phyloP scores from a whole-genome alignment of 2,888 invertebrate species.

The Augiades crinisus region DNA sequence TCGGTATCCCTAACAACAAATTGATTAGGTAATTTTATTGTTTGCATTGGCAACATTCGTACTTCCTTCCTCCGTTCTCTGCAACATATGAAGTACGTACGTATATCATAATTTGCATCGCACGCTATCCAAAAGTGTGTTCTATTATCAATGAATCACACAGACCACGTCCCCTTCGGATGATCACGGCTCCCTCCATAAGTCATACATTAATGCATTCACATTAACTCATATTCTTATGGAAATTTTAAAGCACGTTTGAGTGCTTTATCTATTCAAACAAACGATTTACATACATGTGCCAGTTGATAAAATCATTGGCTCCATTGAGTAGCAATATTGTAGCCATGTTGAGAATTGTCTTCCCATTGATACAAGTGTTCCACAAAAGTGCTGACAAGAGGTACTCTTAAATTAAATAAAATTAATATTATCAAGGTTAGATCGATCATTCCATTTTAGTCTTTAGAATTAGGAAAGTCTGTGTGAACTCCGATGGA shows the following conservation, averaged over 20 bases:
- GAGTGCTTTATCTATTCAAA: conserved; percentile 16
- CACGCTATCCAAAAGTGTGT: too few relatives aligned
- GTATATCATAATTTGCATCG: too few relatives aligned
- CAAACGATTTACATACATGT: conserved; percentile 14
- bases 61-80: too few relatives aligned
- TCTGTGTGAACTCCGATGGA: too few relatives aligned
- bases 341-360: conserved; percentile 4
- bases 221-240: conserved; percentile 13
- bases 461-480: too few relatives aligned
- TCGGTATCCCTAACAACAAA: too few relatives aligned
- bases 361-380: background rate
- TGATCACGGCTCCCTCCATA: too few relatives aligned
- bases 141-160: background rate
- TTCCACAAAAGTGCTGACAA: background rate
- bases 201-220: conserved; percentile 10
- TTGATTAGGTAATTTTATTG: too few relatives aligned
- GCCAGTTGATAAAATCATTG: conserved; percentile 6
- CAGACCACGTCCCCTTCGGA: background rate
- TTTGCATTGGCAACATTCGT: too few relatives aligned
- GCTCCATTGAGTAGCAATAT: background rate
- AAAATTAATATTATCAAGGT: background rate
- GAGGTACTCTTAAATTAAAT: background rate
- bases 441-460: too few relatives aligned
- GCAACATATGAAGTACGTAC: too few relatives aligned
- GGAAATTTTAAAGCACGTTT: conserved; percentile 17